phyloP scores from a whole-genome alignment of 2,113 vertebrate species.

The Cyphomyrus discorhynchus region DNA sequence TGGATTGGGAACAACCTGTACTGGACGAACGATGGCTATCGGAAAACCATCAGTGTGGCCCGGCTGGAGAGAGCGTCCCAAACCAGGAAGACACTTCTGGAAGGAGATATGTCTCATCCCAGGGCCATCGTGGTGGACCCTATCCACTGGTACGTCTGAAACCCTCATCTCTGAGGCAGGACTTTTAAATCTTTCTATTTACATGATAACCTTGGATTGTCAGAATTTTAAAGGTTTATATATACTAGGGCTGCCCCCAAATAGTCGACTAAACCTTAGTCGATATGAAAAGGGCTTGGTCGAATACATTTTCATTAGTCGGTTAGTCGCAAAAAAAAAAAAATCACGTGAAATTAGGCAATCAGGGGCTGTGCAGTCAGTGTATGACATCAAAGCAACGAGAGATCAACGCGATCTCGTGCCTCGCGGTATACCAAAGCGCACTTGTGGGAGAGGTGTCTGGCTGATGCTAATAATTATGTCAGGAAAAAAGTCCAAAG shows the following conservation, averaged over 20 bases:
- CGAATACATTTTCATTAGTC: too few species aligned
- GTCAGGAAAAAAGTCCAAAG: too few species aligned
- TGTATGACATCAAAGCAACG: too few species aligned
- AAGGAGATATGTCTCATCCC: constrained; percentile 82
- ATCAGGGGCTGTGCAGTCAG: too few species aligned
- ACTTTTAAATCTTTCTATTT: constrained; percentile 4
- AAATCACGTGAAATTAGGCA: too few species aligned
- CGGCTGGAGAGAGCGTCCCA: constrained; percentile 73
- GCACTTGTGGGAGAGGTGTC: too few species aligned
- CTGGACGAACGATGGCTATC: constrained; percentile 78
- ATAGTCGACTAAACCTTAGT: too few species aligned
- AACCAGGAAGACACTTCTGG: constrained; percentile 71
- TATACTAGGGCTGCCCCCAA: background rate
- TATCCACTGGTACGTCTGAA: constrained; percentile 62
- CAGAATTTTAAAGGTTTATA: background rate
- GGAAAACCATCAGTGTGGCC: constrained; percentile 74
- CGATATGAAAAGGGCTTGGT: too few species aligned
- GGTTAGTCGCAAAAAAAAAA: too few species aligned
- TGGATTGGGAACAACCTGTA: constrained; percentile 83
- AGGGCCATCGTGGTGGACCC: constrained; percentile 79
- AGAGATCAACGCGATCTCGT: too few species aligned
- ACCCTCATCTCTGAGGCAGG: background rate
- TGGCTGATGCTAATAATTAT: too few species aligned
- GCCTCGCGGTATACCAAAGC: too few species aligned
- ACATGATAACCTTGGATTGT: background rate